These are phyloP conservation scores for Leptinotarsa texana DNA, from an alignment of 1,140 invertebrate genomes.

Conservation along the genomic window DNA sequence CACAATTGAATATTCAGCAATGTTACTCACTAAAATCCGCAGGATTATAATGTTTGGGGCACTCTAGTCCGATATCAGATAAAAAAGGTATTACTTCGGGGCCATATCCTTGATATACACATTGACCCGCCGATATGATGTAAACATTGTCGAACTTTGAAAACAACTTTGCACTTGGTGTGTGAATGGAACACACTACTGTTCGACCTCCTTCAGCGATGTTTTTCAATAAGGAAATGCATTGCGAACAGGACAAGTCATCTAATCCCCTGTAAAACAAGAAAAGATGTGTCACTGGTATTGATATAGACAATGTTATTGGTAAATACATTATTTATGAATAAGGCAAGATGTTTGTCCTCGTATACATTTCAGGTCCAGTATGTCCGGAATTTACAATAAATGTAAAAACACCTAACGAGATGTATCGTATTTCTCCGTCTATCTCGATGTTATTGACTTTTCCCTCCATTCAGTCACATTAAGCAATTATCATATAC, in stretches of 20 bases:
- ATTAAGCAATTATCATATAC: too few species aligned
- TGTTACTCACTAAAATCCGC: slow-evolving; percentile 75
- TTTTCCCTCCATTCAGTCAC: too few species aligned
- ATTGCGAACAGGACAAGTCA: slow-evolving; percentile 75
- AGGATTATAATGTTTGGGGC: slow-evolving; percentile 79
- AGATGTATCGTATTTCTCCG: too few species aligned
- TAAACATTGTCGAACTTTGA: slow-evolving; percentile 78
- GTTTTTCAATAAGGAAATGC: slow-evolving; percentile 73
- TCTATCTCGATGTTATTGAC: too few species aligned
- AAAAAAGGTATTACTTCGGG: slow-evolving; percentile 72
- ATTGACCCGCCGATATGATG: slow-evolving; percentile 72
- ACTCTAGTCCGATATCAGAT: slow-evolving; percentile 66
- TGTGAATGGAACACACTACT: slow-evolving; percentile 90
- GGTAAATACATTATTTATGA: too few species aligned
- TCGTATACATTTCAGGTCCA: too few species aligned
- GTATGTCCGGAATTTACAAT: too few species aligned
- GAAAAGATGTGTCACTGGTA: too few species aligned
- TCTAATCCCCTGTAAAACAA: slow-evolving; percentile 69
- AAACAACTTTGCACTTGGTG: slow-evolving; percentile 81
- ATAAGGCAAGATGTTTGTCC: too few species aligned
- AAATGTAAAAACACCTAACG: too few species aligned
- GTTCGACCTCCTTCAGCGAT: slow-evolving; percentile 82
- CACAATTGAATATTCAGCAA: too few species aligned
- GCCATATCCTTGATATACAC: slow-evolving; percentile 72
- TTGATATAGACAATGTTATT: too few species aligned